Evolutionary conservation across 2,113 vertebrate genomes (phyloP).

Genomic region (Ammodytes dubius): DNA sequence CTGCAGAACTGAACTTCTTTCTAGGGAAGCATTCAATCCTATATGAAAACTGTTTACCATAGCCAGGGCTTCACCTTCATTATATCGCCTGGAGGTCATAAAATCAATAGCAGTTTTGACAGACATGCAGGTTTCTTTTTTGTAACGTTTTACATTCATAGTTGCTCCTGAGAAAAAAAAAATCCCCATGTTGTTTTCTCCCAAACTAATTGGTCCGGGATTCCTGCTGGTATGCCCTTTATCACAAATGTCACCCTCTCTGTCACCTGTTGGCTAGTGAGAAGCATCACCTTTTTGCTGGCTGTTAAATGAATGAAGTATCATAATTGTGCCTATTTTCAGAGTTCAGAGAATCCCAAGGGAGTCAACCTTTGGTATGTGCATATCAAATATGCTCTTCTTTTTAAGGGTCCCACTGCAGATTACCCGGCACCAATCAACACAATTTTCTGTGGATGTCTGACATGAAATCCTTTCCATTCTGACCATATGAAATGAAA

Average conservation of each 20-base stretch:
- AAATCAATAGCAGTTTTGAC: background rate
- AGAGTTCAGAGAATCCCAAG: background rate
- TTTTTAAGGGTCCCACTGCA: background rate
- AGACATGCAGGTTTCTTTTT: background rate
- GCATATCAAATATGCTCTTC: background rate
- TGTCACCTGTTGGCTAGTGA: background rate
- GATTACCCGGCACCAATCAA: conserved; percentile 10
- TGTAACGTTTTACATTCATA: background rate
- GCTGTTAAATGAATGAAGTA: background rate
- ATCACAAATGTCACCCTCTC: background rate
- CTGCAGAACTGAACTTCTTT: no score
- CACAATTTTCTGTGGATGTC: background rate
- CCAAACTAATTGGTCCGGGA: background rate
- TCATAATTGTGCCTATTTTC: background rate
- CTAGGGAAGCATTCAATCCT: no score
- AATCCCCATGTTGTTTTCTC: background rate
- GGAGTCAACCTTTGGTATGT: background rate
- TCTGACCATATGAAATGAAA: conserved; percentile 14
- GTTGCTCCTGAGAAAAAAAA: no score
- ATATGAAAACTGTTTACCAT: background rate
- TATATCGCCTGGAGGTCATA: no score
- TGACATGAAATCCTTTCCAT: conserved; percentile 2
- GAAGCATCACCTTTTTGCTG: background rate
- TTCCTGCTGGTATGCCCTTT: background rate
- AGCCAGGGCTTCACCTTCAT: no score